Base-by-base conservation (phyloP, 2,888 invertebrate species). In the Neoscelio sp. region DNA sequence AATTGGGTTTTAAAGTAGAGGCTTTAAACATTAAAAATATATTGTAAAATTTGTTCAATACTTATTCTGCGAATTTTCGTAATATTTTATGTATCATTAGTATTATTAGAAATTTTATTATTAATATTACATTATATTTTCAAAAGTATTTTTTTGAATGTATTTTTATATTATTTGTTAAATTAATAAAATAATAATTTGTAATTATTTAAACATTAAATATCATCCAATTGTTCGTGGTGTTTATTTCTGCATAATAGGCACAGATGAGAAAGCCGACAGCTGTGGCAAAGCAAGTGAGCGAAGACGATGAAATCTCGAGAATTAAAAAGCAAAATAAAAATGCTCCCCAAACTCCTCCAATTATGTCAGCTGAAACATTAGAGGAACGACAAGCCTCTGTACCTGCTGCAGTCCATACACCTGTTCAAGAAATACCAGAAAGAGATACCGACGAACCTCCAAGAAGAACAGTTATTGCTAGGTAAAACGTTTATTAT, bases 241-340 rank as follows among this genome's bases (percentile, higher is more conserved):
- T n/a, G n/a, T n/a, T n/a, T n/a, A 50, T 54, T 58, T 73, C 38
- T 44, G 54, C 58, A 50, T 67, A 40, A 73, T 80, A 89, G 89
- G 85, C 88, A 60, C 89, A 89, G 82, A 83, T 86, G 64, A 87
- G 87, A 70, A 89, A 89, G 79, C 84, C 88, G 33, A 81, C 86
- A 40, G 93, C 94, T n/a, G 92, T 96, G 6, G 93, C 94, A 50
- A 92, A 96, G 76, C 96, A 97, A 90, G 93, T 95, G 80, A 96
- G 96, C 88, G 97, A 97, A 91, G 97, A 97, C 86, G 97, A 97
- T 87, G 98, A 98, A 90, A 96, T 97, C 79, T 92, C 95, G 6
- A 94, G 95, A 86, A 95, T 96, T 81, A 97, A 97, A 91, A 95
- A 95, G 87, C 96, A 96, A 91, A 97, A 96, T 87, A 97, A 97